Evolutionary conservation across 2,888 invertebrate species (phyloP), one percentile per base, ranked within the genome.

Genomic region (Bombyx huttoni): DNA sequence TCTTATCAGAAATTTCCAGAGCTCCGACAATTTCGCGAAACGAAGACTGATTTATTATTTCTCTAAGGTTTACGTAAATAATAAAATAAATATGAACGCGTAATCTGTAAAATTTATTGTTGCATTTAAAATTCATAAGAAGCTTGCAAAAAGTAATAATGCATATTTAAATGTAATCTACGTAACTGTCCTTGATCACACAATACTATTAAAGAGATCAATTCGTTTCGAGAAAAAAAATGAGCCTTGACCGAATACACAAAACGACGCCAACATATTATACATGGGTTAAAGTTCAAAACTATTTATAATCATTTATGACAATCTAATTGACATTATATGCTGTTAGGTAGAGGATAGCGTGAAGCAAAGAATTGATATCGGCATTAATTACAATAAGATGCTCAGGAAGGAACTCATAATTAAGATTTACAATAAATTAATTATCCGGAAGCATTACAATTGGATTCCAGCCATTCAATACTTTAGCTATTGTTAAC

Each of bases 241-340:
- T 52, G 49, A 59, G 55, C 84, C 81, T 81, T 82, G 81, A 80
- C 75, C 71, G 60, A 67, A 55, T 65, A 59, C 59, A 56, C 63
- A 60, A 59, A 66, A 63, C 58, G 59, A 61, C 57, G 59, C 52
- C 58, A 54, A 56, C 24, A 24, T 24, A 24, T 24, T 52, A 57
- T 53, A 54, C 52, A 51, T 56, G 56, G 70, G 75, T 78, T 73
- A 78, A 62, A 81, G 81, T 73, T 83, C 78, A 82, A 73, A 67
- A 64, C 61, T 66, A 74, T 82, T 73, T 74, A 69, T 70, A 71
- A 70, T 73, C 64, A 72, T 74, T 77, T 71, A 74, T 56, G 60
- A 72, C 67, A 65, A 45, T 56, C 56, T 62, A 70, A 70, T 71
- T 65, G 70, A 63, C 58, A 62, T 64, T 54, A 56, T 50, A 62